Base-by-base conservation (phyloP, 2,888 invertebrate species). In the Caenorhabditis sp. region DNA sequence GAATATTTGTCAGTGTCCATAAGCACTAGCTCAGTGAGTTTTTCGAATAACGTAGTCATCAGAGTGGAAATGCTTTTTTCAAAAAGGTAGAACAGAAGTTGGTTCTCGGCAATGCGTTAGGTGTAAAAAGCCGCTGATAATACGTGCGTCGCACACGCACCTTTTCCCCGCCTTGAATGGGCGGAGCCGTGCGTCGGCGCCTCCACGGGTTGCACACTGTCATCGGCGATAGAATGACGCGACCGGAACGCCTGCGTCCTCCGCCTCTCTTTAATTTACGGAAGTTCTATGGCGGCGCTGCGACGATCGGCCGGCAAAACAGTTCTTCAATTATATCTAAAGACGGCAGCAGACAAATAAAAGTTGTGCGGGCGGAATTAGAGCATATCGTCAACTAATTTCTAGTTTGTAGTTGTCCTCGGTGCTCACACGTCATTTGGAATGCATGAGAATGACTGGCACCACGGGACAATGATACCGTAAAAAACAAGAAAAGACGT, bases 61-160 rank as follows among this genome's bases (percentile, higher is more conserved):
- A 53, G 59, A 59, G 22, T 11, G 4, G 17, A n/a, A 43, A 9
- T 15, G 4, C 5, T 50, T 27, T 30, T n/a, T 5, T 27, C 30
- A 50, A 50, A 50, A 17, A 50, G 22, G 30, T 24, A 55, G 30
- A 30, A 41, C 50, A 63, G 63, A 53, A 63, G 63, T 63, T 48
- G 48, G 24, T 26, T 30, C 35, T 26, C 32, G 17, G 45, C 39
- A 30, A 11, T 43, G 41, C 32, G 45, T 41, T 39, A 66, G 66
- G 66, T 56, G 66, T 66, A 66, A 66, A 66, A 66, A 66, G 46
- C 66, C 35, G 66, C 56, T 66, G 66, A 66, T 66, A 66, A 66
- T 66, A 30, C 55, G 65, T 63, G 46, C 41, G 56, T 15, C 15
- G 37, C 46, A 15, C 48, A 17, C 48, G 27, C 15, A 30, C 26